Percentiles rank a stretch among this genome's conserved stretches.
Evolutionary conservation across 2,113 vertebrate species (phyloP).

Genomic region (Balaeniceps rex): DNA sequence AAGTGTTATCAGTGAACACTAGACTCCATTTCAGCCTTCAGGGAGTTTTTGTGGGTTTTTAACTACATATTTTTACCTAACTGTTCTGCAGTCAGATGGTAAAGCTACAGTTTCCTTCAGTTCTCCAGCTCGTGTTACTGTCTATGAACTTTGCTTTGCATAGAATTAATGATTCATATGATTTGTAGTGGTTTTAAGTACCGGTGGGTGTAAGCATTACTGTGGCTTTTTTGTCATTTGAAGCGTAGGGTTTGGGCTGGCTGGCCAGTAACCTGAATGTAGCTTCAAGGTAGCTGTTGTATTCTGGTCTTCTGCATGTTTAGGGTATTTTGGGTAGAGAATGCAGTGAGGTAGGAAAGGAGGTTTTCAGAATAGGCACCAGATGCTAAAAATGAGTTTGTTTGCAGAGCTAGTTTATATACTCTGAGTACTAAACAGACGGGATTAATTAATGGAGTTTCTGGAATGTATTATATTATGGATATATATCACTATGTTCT

Average conservation of each 20-base stretch:
- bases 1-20: not conserved
- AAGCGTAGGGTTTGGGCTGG: not conserved
- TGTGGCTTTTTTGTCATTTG: not conserved
- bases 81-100: not conserved
- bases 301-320: not conserved
- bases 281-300: not conserved
- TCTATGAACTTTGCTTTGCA: not conserved
- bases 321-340: not conserved
- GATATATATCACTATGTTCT: not conserved
- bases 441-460: not conserved
- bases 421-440: not conserved
- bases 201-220: not conserved
- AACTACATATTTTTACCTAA: not conserved
- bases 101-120: not conserved
- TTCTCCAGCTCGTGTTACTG: not conserved
- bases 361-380: not conserved
- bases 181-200: not conserved
- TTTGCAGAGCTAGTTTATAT: not conserved
- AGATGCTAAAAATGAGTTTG: not conserved
- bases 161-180: not conserved
- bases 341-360: not conserved
- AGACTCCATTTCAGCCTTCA: not conserved
- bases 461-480: not conserved
- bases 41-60: not conserved
- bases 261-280: not conserved